Percentiles rank a stretch among this genome's conserved stretches.
phyloP scores from a whole-genome alignment of 2,113 vertebrate species.

The Semnornis frantzii region DNA sequence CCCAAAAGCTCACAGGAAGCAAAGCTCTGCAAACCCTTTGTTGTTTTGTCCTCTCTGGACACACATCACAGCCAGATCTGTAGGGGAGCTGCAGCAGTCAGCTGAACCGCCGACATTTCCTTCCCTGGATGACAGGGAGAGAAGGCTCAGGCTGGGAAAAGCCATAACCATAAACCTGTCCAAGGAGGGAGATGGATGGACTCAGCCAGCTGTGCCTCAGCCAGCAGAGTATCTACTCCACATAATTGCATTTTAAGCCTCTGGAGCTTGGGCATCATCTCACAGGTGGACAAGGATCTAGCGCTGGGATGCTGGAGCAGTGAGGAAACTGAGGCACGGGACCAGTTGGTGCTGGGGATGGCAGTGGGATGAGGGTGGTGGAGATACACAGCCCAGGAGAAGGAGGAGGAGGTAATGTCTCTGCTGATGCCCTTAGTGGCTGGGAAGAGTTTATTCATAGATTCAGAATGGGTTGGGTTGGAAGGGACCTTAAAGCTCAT shows the following conservation, averaged over 20 bases:
- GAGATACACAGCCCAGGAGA: no score
- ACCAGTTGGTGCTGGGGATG: not conserved
- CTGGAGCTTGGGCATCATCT: not conserved
- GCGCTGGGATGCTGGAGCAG: not conserved
- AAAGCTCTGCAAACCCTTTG: not conserved
- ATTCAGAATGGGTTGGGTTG: no score
- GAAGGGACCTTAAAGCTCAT: no score
- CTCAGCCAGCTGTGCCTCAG: not conserved
- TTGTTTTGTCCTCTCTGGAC: not conserved
- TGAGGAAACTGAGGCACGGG: not conserved
- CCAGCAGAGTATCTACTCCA: not conserved
- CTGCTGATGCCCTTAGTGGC: fast-evolving
- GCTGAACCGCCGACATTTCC: fast-evolving
- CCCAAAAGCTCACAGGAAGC: not conserved
- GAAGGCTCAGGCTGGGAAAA: not conserved
- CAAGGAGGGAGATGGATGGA: not conserved
- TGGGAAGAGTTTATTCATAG: not conserved
- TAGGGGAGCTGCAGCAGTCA: not conserved
- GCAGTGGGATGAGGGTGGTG: not conserved
- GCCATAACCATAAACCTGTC: constrained; percentile 2
- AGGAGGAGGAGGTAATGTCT: not conserved
- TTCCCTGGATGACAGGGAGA: not conserved
- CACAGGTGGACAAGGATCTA: fast-evolving
- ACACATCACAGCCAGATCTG: not conserved
- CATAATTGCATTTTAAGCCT: constrained; percentile 20